Percentiles rank a stretch among this genome's conserved stretches.
Evolutionary conservation across 2,888 invertebrate species (phyloP).

Genomic region (Autographa gamma): DNA sequence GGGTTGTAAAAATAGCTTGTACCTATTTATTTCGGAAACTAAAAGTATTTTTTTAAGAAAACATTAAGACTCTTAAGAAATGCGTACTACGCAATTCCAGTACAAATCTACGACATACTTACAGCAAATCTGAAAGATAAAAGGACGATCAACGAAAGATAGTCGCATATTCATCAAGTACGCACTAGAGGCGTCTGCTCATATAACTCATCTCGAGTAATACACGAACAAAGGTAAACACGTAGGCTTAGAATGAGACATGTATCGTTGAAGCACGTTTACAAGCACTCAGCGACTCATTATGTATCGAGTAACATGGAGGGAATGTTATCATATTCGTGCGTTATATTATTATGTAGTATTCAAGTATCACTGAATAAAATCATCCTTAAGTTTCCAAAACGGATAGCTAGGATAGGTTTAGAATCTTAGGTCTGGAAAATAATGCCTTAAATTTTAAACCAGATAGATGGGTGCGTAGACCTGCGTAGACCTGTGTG

Average conservation of each 20-base stretch:
- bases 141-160: neutral
- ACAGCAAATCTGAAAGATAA: neutral
- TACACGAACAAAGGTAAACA: slow-evolving; percentile 16
- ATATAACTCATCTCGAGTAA: slow-evolving; percentile 1
- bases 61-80: neutral
- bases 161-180: neutral
- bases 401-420: neutral
- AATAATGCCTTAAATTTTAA: too few relatives aligned
- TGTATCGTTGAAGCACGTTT: slow-evolving; percentile 26
- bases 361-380: neutral
- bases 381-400: neutral
- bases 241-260: slow-evolving; percentile 32
- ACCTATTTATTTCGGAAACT: too few relatives aligned
- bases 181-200: neutral
- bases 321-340: neutral
- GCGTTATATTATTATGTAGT: neutral
- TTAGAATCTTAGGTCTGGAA: too few relatives aligned
- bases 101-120: neutral
- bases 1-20: too few relatives aligned
- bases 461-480: too few relatives aligned
- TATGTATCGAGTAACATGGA: slow-evolving; percentile 18
- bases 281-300: slow-evolving; percentile 21
- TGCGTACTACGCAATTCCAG: neutral
- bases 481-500: too few relatives aligned
- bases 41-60: too few relatives aligned